These are phyloP conservation scores for Miltochrista miniata DNA, from an alignment of 2,888 invertebrate genomes.

Conservation along the genomic window DNA sequence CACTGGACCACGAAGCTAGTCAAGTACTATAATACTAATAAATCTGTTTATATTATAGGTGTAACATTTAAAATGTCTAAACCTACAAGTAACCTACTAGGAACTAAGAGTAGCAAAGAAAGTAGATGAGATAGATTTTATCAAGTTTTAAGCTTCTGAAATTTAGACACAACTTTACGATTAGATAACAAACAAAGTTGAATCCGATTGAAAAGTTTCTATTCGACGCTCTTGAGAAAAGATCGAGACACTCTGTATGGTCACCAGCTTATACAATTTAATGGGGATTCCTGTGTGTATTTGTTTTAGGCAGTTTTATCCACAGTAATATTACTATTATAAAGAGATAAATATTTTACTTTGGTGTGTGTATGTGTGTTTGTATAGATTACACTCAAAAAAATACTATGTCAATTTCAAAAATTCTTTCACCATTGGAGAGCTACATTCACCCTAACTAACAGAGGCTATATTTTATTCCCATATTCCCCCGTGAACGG, in stretches of 20 bases:
- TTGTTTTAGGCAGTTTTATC: background rate
- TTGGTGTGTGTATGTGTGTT: no score
- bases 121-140: slow-evolving; percentile 30
- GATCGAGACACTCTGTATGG: slow-evolving; percentile 49
- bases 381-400: no score
- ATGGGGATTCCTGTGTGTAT: background rate
- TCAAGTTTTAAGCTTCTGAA: slow-evolving; percentile 53
- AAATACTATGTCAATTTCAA: no score
- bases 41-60: no score
- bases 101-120: slow-evolving; percentile 18
- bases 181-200: slow-evolving; percentile 69
- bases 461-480: no score
- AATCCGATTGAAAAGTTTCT: slow-evolving; percentile 74
- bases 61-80: background rate
- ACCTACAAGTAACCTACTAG: background rate
- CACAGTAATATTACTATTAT: no score
- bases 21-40: no score
- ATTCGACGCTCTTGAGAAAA: slow-evolving; percentile 61
- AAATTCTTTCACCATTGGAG: no score
- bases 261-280: background rate
- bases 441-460: no score
- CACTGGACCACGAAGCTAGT: no score
- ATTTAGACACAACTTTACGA: slow-evolving; percentile 70
- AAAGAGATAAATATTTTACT: no score
- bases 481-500: no score